Evolutionary conservation across 1,140 invertebrate species (phyloP), one percentile per base, ranked within the genome.

Genomic region (Megalonaias nervosa): DNA sequence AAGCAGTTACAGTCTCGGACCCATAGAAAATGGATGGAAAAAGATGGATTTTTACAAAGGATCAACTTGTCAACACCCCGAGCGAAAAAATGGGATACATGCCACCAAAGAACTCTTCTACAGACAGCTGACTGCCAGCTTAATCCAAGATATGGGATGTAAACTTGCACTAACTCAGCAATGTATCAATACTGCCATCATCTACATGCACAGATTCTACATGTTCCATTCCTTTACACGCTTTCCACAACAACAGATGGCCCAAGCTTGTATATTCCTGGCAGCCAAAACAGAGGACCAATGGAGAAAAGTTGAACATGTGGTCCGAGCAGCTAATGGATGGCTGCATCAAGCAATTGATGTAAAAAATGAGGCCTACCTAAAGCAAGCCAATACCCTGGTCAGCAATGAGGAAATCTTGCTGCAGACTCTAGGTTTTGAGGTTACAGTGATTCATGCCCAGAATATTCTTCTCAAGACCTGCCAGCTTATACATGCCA

Each of bases 151-250:
- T 92, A 98, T 99, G 96, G 97, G 97, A 81, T 96, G 98, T 92
- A 93, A 95, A 80, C 93, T 99, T 78, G 94, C 96, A 93, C 97
- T 98, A 96, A 95, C 94, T 38, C 96, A 97, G 91, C 91, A 97
- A 89, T 97, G 96, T 90, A 97, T 97, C 85, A 97, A 97, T 89
- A 97, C 97, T 75, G 96, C 96, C 57, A 98, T 98, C 85, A 97
- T 99, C n/a, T 99, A 98, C 86, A 98, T 99, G 97, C 97, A 99
- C 90, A 93, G 97, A 38, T 99, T 99, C 91, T 99, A 98, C 90
- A 96, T 98, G 91, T 98, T 97, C 91, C 97, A 97, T 87, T 95
- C 96, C 1, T 95, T 98, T 90, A 93, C 94, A 19, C 93, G 94
- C 77, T 97, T 97, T 87, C 95, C 96, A 73, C 82, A 83, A 62